These are phyloP conservation scores for Entosphenus tridentatus DNA, from an alignment of 2,113 vertebrate species.

Conservation along the genomic window DNA sequence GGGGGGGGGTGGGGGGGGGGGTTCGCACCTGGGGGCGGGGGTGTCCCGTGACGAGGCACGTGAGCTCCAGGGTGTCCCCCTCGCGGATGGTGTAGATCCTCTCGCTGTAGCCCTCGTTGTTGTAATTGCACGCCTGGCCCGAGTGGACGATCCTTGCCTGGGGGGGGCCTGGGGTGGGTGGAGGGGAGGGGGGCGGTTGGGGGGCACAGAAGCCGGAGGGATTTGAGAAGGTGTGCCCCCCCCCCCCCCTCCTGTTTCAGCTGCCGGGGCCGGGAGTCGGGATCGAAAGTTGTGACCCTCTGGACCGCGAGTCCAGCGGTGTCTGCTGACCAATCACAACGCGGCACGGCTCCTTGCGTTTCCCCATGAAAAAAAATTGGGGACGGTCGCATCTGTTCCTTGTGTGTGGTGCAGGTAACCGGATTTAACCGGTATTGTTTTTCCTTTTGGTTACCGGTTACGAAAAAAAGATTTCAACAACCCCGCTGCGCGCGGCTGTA, in stretches of 20 bases:
- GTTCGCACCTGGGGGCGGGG: conserved; percentile 61
- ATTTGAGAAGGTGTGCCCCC: background rate
- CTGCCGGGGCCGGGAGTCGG: background rate
- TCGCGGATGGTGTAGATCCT: conserved; percentile 92
- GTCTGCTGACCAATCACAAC: background rate
- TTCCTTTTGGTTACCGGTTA: no score
- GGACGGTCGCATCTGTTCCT: no score
- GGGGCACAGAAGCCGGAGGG: background rate
- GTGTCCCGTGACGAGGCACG: conserved; percentile 82
- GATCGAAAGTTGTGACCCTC: background rate
- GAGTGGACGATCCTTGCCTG: conserved; percentile 87
- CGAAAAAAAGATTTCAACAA: no score
- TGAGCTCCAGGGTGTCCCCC: conserved; percentile 60
- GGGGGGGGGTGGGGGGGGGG: no score
- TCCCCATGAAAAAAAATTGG: no score
- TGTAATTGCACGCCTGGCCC: conserved; percentile 79
- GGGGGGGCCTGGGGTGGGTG: conserved; percentile 40
- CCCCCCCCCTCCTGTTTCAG: background rate
- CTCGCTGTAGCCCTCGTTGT: conserved; percentile 90
- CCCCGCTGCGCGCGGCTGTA: no score
- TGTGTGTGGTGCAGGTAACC: no score
- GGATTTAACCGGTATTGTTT: no score
- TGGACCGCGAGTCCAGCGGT: background rate
- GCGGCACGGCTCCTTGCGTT: background rate
- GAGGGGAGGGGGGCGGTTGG: no score